A percentile compares a stretch with the other conserved stretches of the same genome.
These are phyloP conservation scores for Tetropium fuscum DNA, from an alignment of 2,888 invertebrate species.

Conservation along the genomic window DNA sequence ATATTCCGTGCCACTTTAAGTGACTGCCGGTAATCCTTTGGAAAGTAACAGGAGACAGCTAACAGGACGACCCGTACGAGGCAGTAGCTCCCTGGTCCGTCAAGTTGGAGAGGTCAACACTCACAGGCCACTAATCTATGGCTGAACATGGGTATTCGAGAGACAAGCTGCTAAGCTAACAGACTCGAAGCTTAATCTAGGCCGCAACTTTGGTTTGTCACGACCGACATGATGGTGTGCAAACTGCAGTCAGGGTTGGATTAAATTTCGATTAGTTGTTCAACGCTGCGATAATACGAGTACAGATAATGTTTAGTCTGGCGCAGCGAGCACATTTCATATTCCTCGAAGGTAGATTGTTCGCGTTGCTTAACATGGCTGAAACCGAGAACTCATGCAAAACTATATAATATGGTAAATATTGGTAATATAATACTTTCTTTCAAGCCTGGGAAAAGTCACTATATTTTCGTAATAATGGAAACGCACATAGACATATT, in stretches of 20 bases:
- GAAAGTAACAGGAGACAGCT: conserved; percentile 12
- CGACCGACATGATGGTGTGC: conserved; percentile 48
- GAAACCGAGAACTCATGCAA: too few relatives aligned
- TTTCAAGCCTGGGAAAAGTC: too few relatives aligned
- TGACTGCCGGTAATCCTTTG: conserved; percentile 33
- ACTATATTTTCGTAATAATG: too few relatives aligned
- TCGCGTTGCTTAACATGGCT: too few relatives aligned
- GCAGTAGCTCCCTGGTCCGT: conserved; percentile 10
- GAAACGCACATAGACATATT: too few relatives aligned
- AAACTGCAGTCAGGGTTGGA: conserved; percentile 48
- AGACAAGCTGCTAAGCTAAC: conserved; percentile 58
- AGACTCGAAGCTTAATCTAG: conserved; percentile 56
- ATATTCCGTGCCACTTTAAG: conserved; percentile 27
- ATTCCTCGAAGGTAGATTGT: conserved; percentile 14
- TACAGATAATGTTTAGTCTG: conserved; percentile 39
- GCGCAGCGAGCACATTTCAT: conserved; percentile 29
- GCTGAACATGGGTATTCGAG: conserved; percentile 53
- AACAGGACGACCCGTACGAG: conserved; percentile 9
- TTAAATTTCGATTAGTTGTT: conserved; percentile 55
- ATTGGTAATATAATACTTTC: too few relatives aligned
- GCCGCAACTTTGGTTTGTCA: conserved; percentile 49
- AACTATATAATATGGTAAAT: too few relatives aligned
- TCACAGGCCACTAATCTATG: conserved; percentile 51
- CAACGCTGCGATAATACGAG: conserved; percentile 45
- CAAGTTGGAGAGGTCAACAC: conserved; percentile 42